Evolutionary conservation across 2,888 invertebrate species (phyloP), one percentile per base, ranked within the genome.

Genomic region (Megamerina dolium): DNA sequence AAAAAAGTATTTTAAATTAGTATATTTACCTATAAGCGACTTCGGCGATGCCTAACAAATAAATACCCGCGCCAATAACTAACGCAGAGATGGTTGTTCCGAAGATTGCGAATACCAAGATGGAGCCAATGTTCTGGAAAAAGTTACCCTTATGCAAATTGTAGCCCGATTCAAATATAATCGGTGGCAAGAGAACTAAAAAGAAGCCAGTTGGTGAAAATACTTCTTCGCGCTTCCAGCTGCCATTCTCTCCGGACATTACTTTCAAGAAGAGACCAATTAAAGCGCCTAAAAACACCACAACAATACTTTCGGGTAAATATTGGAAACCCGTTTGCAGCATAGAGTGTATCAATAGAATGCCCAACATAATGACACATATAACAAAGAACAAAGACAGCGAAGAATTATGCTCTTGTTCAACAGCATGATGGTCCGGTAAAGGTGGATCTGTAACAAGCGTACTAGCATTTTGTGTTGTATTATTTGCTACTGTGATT

Each of bases 151-250:
- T 99, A 63, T 99, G 97, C 47, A 99, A 77, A 76, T 97, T 99
- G 68, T 97, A 99, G 3, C 97, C 97, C 3, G 95, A 95, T 73
- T 99, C 99, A 75, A 99, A 99, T 58, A 99, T 99, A 43, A 99
- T 99, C 1, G 99, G 99, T 9, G 99, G 99, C 40, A 99, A 73
- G 1, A 99, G 77, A 3, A 99, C 89, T 40, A 99, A 77, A 65
- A 99, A 99, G 71, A 99, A 99, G 17, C 96, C 92, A 16, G 96
- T 99, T 0, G 99, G 97, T 6, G 95, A 94, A 66, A 99, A 95
- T 0, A 95, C 92, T 73, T 99, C 97, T 68, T 96, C 96, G 67
- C 93, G 90, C 64, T 91, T 82, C 94, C 94, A 95, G 67, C 94
- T 92, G 31, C 89, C 90, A 64, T 93, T 89, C 19, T 70, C 64